Conservation (phyloP, 2,888 invertebrate species). For the Charanyca ferruginea region DNA sequence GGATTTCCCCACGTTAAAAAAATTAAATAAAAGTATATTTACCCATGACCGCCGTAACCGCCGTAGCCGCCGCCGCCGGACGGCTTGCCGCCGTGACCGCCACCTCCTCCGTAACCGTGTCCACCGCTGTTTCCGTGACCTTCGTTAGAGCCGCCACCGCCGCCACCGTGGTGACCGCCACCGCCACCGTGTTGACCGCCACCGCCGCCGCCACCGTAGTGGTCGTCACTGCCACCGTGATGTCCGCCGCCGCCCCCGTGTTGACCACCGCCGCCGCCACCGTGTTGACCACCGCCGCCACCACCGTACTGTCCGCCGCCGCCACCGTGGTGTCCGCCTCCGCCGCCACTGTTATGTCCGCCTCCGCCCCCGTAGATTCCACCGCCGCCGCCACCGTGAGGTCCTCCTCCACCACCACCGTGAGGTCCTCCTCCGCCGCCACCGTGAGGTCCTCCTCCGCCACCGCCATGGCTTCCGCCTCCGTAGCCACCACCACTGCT, state of each 20-base stretch:
- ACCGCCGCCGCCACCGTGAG: conserved; percentile 27
- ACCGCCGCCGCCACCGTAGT: conserved; percentile 38
- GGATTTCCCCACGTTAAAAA: no score
- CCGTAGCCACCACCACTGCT: no score
- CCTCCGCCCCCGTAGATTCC: conserved; percentile 25
- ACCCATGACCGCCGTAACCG: conserved; percentile 13
- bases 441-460: no score
- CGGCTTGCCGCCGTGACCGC: not conserved
- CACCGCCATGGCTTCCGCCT: no score
- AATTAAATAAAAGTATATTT: no score
- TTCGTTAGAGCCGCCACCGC: conserved; percentile 29
- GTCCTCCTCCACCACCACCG: not conserved
- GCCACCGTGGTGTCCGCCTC: no score
- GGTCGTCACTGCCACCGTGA: no score
- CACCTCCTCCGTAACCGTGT: conserved; percentile 71
- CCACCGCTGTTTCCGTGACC: conserved; percentile 43
- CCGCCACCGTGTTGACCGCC: no score
- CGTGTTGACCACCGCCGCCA: not conserved
- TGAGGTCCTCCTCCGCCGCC: not conserved
- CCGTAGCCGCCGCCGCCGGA: not conserved
- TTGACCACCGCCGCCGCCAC: not conserved
- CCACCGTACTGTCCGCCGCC: not conserved
- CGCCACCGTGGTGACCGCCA: conserved; percentile 54
- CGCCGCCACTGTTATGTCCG: conserved; percentile 42
- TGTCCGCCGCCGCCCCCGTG: no score